These are phyloP conservation scores for Gobiocypris rarus DNA, from an alignment of 2,113 vertebrate genomes.

Conservation along the genomic window DNA sequence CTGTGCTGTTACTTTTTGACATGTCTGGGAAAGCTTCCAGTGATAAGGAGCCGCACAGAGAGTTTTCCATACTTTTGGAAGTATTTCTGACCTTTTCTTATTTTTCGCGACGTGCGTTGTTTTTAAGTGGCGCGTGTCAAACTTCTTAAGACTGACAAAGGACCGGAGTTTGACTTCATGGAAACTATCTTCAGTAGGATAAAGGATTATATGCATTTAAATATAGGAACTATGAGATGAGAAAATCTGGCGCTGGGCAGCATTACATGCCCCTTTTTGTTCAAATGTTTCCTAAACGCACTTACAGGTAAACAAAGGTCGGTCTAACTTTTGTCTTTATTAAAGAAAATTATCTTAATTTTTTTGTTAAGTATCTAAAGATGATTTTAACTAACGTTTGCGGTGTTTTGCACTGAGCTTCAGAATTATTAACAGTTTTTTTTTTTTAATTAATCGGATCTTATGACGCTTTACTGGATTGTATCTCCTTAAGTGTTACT, in stretches of 20 bases:
- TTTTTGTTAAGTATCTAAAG: neutral
- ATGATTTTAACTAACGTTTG: slow-evolving; percentile 31
- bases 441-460: slow-evolving; percentile 12
- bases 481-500: slow-evolving; percentile 44
- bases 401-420: slow-evolving; percentile 1
- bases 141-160: slow-evolving; percentile 1
- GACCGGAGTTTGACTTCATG: neutral
- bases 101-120: neutral
- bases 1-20: slow-evolving; percentile 67
- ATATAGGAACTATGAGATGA: neutral
- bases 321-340: neutral
- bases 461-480: slow-evolving; percentile 32
- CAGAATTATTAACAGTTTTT: slow-evolving; percentile 22
- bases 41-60: slow-evolving; percentile 58
- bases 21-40: slow-evolving; percentile 68
- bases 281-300: slow-evolving; percentile 27
- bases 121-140: slow-evolving; percentile 10
- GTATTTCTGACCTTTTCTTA: slow-evolving; percentile 36
- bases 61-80: slow-evolving; percentile 54
- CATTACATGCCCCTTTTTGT: neutral
- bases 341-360: neutral
- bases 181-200: neutral
- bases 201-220: neutral
- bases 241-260: neutral
- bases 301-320: slow-evolving; percentile 19